A percentile compares a stretch with the other conserved stretches of the same genome.
Conservation (phyloP, 2,113 vertebrate genomes). For the Suncus etruscus region DNA sequence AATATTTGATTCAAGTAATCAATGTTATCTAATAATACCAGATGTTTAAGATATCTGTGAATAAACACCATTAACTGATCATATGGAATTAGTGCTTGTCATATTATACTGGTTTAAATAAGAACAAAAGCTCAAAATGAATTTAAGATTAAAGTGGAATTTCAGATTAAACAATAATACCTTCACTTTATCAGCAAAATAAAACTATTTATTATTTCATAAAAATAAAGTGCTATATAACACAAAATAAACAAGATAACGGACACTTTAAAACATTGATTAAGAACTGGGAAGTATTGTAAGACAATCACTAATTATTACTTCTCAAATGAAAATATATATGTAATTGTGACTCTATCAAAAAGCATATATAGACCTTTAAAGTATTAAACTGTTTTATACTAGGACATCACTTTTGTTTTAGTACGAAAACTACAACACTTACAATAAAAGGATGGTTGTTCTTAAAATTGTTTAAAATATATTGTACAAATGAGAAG, state of each 20-base stretch:
- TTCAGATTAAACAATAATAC: neutral
- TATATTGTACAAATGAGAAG: neutral
- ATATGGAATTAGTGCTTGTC: neutral
- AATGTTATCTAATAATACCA: neutral
- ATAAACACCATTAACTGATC: neutral
- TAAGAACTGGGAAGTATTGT: neutral
- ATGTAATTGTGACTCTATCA: neutral
- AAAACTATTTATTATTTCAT: neutral
- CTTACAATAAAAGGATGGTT: neutral
- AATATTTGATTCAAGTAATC: neutral
- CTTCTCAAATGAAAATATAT: conserved; percentile 16
- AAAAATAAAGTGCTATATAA: conserved; percentile 12
- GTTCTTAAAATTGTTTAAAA: neutral
- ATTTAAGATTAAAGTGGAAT: neutral
- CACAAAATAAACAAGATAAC: neutral
- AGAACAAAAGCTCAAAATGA: neutral
- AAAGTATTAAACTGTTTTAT: neutral
- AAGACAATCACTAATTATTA: conserved; percentile 11
- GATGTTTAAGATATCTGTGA: neutral
- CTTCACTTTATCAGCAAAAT: conserved; percentile 34
- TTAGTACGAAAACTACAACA: neutral
- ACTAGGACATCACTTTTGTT: neutral
- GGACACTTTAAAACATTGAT: conserved; percentile 1
- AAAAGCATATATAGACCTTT: neutral
- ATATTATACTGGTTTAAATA: neutral